Evolutionary conservation across 2,888 invertebrate genomes (phyloP).

Genomic region (Strigamia transsilvanica): DNA sequence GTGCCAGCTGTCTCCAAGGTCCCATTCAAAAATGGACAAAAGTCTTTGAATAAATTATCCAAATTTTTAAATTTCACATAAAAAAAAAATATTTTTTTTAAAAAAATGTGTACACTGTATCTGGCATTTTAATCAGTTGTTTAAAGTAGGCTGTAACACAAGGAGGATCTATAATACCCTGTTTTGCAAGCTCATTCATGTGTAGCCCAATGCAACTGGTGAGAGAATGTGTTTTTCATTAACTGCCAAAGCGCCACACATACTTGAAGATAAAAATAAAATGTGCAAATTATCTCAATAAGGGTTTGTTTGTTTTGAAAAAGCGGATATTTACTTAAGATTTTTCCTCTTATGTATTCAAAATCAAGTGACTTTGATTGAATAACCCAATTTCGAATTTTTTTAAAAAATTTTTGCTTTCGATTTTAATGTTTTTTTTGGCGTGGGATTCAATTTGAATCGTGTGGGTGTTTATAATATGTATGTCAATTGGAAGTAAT

Average conservation of each 20-base stretch:
- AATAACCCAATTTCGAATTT: background rate
- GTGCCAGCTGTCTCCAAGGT: constrained; percentile 43
- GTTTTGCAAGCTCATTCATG: background rate
- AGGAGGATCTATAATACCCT: constrained; percentile 10
- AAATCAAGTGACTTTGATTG: background rate
- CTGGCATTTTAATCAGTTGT: background rate
- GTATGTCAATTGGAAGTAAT: background rate
- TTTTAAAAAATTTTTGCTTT: background rate
- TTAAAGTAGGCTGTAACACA: background rate
- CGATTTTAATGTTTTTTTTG: background rate
- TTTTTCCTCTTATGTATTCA: background rate
- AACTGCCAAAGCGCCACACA: constrained; percentile 42
- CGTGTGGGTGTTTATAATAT: background rate
- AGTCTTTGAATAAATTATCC: background rate
- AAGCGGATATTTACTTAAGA: constrained; percentile 32
- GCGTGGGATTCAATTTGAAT: background rate
- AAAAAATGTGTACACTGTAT: background rate
- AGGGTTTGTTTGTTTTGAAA: constrained; percentile 21
- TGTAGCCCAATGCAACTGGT: background rate
- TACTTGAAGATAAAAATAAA: constrained; percentile 15
- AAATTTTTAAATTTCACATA: background rate
- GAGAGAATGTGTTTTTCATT: constrained; percentile 39
- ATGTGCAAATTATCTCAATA: constrained; percentile 17
- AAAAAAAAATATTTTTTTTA: background rate
- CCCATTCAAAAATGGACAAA: constrained; percentile 28